A percentile compares a stretch with the other conserved stretches of the same genome.
These are phyloP conservation scores for Plotosus lineatus DNA, from an alignment of 2,113 vertebrate species.

Conservation along the genomic window DNA sequence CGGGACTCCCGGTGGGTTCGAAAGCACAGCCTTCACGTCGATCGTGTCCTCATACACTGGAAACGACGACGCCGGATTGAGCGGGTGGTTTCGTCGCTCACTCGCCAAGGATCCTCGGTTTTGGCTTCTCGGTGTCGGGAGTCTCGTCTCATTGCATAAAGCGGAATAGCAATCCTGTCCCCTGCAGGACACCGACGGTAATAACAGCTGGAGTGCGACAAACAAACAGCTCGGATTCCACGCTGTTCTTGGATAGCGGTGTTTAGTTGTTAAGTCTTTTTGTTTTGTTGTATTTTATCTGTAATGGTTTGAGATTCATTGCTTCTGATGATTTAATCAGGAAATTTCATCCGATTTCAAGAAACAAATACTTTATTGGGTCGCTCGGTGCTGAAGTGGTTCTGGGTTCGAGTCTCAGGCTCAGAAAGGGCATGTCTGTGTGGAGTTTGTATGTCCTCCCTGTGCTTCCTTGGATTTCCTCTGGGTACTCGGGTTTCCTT, in stretches of 20 bases:
- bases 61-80: neutral
- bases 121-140: constrained; percentile 11
- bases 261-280: too few relatives aligned
- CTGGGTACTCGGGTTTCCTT: too few relatives aligned
- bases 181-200: constrained; percentile 35
- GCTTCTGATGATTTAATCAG: neutral
- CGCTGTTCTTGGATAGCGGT: too few relatives aligned
- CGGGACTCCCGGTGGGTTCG: neutral
- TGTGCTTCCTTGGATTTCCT: too few relatives aligned
- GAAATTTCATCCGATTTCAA: neutral
- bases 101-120: constrained; percentile 29
- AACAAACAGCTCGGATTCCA: neutral
- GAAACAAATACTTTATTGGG: too few relatives aligned
- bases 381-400: too few relatives aligned
- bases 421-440: too few relatives aligned
- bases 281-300: too few relatives aligned
- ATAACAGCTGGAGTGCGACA: neutral
- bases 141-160: constrained; percentile 33
- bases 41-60: neutral
- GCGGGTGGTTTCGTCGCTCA: constrained; percentile 41
- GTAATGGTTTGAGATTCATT: too few relatives aligned
- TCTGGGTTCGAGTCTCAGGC: too few relatives aligned
- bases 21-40: neutral
- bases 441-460: too few relatives aligned
- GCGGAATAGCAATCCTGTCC: constrained; percentile 1